Base-by-base conservation (phyloP, 2,113 vertebrate genomes). In the Mormyrus iriodes region DNA sequence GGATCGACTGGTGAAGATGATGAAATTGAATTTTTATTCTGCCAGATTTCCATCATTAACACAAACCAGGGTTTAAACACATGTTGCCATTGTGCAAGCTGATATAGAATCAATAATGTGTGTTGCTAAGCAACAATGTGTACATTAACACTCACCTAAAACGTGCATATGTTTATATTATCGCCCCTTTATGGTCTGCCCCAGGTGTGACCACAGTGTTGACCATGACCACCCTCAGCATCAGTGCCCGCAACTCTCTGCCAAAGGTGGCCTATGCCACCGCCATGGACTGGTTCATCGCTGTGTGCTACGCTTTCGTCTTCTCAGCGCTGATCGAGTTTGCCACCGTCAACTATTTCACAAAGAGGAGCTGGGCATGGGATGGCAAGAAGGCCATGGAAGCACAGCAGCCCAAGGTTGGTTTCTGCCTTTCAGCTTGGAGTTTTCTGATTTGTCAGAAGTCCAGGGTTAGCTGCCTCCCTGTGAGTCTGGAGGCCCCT, bases 221-320 rank as follows among this genome's bases (percentile, higher is more conserved):
- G 90, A 99, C 98, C 91, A 99, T 99, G 98, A 99, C 98, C 7
- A 99, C 98, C 0, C 96, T 99, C 90, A 99, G 98, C 93, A 99
- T 99, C 95, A 99, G 98, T 42, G 98, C 98, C 87, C 95, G 98
- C 46, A 99, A 98, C 94, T 99, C 98, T 19, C 94, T 99, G 92
- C 98, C 98, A 39, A 99, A 99, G 94, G 98, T 99, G 94, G 98
- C 98, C 8, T 99, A 99, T 0, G 98, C 98, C 48, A 99, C 98
- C 0, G 98, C 98, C 53, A 99, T 99, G 98, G 98, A 99, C 95
- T 99, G 98, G 98, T 99, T 99, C 93, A 99, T 99, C 27, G 98
- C 98, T 0, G 98, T 99, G 86, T 99, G 98, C 93, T 99, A 99
- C 0, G 97, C 98, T 73, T 99, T 99, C 13, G 98, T 99, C 58